Evolutionary conservation across 2,888 invertebrate genomes (phyloP), one percentile per base, ranked within the genome.

Genomic region (Xanthostigma xanthostigma): DNA sequence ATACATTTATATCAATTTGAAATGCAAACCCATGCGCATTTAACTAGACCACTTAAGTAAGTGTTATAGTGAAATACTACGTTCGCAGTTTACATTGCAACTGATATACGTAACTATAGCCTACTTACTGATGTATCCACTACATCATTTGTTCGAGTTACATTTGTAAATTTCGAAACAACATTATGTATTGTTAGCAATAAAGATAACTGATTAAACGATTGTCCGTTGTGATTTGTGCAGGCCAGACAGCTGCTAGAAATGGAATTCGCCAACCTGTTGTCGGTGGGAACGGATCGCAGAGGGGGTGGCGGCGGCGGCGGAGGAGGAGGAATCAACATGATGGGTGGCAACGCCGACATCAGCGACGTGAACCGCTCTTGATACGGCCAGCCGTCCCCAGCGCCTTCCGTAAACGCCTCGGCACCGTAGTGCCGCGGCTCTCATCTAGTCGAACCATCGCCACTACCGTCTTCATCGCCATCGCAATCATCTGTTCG

Each of bases 181-280:
- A 17, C 4, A 27, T 27, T 27, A 27, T 27, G 27, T 27, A 38
- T 39, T 27, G 35, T 34, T 12, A n/a, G n/a, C 36, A 12, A n/a
- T 9, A 41, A 40, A 40, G 8, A 37, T 27, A 14, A 36, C 27
- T 27, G 6, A 27, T 27, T 6, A 6, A 27, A 27, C 6, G 3
- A 6, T 27, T 27, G 27, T 27, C 6, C 5, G 3, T 27, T 27
- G 5, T 6, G 27, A 27, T 27, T 3, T 6, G 6, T 67, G 1
- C 66, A 94, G 94, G 90, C 89, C 61, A 81, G 95, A 53, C 92
- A 94, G 70, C 74, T 84, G 61, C 74, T 96, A 62, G 94, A 95
- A 64, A 73, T 86, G 68, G 96, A 96, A 72, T 95, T 94, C 69
- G 78, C 79, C 62, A 89, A 84, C 67, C 75, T 96, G 59, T 70